These are phyloP conservation scores for Penelope pileata DNA, from an alignment of 2,113 vertebrate genomes.

Conservation along the genomic window DNA sequence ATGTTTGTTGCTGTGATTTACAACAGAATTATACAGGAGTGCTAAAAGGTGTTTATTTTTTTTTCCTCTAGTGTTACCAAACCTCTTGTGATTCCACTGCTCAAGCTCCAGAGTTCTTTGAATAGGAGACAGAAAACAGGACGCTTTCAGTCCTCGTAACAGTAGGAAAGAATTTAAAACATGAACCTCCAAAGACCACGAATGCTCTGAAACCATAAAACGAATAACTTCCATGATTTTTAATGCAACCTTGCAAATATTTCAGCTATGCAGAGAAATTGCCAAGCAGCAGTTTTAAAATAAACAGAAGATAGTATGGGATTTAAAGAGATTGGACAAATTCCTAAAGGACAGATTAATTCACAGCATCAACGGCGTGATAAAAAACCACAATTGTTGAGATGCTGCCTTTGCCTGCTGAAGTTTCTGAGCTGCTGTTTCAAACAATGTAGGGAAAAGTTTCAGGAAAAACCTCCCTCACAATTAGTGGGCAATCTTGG, in stretches of 20 bases:
- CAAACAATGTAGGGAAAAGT: background rate
- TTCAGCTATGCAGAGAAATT: background rate
- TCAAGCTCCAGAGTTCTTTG: background rate
- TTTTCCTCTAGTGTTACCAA: background rate
- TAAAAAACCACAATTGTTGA: background rate
- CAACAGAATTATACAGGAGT: fast-evolving
- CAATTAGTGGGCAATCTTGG: too few relatives aligned
- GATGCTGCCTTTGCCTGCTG: background rate
- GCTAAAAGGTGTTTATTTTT: background rate
- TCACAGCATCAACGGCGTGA: background rate
- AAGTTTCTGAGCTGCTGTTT: background rate
- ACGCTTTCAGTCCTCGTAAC: background rate
- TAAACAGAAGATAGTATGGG: background rate
- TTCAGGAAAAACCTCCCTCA: background rate
- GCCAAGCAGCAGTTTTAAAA: background rate
- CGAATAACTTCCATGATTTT: background rate
- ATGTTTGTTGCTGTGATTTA: background rate
- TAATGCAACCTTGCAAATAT: background rate
- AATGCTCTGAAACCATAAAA: background rate
- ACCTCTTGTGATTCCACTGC: background rate
- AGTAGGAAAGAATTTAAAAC: background rate
- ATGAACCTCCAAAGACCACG: background rate
- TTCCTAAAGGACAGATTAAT: background rate
- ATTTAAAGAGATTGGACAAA: conserved; percentile 2
- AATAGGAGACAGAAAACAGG: background rate